Evolutionary conservation across 2,797 vertebrate genomes (phyloP).

Genomic region (Catharus ustulatus): DNA sequence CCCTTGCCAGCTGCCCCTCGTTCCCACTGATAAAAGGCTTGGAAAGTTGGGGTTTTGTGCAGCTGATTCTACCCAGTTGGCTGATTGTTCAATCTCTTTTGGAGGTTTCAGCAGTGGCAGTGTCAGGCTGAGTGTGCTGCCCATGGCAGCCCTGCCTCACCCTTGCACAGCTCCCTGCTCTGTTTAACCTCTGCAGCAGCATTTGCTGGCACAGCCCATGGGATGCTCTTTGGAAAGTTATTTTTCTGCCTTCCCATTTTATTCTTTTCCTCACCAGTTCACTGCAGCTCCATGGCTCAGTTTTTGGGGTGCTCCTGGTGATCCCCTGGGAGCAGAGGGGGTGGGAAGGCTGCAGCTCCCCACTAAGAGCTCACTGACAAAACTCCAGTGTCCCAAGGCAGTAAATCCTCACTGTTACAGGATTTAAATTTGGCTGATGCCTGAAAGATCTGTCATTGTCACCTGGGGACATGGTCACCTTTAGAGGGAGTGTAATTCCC

Average conservation of each 20-base stretch:
- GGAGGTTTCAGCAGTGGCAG: no score
- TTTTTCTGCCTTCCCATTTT: no score
- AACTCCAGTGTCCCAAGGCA: not conserved
- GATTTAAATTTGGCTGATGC: not conserved
- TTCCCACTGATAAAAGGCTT: not conserved
- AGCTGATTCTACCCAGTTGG: no score
- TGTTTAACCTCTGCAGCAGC: no score
- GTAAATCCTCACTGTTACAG: not conserved
- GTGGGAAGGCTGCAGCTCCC: not conserved
- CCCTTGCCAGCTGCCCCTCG: not conserved
- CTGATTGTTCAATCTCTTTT: no score
- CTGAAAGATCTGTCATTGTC: not conserved
- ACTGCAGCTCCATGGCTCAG: fast-evolving
- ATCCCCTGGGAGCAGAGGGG: fast-evolving
- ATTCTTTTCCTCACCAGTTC: fast-evolving
- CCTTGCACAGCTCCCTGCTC: no score
- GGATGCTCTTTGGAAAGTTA: no score
- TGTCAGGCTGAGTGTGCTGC: no score
- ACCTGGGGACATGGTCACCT: not conserved
- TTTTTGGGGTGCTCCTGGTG: not conserved
- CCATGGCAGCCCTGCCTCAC: no score
- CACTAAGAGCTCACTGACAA: not conserved
- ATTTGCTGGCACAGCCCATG: no score
- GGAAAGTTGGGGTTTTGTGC: not conserved
- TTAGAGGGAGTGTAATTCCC: not conserved